Percentiles rank a stretch among this genome's conserved stretches.
Evolutionary conservation across 2,797 vertebrate genomes (phyloP).

Genomic region (Sebastes trivittatus): DNA sequence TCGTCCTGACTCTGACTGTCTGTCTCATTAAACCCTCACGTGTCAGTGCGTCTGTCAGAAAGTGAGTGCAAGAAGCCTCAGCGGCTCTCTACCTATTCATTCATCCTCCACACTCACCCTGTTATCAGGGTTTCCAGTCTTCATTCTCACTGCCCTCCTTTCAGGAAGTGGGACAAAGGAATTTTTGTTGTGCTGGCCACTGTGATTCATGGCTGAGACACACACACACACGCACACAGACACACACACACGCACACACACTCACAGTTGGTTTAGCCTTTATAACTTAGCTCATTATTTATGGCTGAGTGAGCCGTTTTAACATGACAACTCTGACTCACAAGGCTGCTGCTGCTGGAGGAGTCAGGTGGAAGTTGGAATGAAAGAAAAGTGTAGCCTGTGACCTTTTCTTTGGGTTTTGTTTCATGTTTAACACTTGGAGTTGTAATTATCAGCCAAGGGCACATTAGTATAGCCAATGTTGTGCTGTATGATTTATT

Average conservation of each 20-base stretch:
- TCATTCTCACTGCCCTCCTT: constrained; percentile 45
- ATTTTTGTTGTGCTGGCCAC: constrained; percentile 48
- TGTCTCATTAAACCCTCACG: constrained; percentile 17
- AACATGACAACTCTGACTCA: constrained; percentile 63
- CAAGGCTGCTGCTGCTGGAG: background rate
- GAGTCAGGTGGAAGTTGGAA: constrained; percentile 55
- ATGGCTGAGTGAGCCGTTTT: constrained; percentile 61
- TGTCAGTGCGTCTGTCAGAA: constrained; percentile 8
- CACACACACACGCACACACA: constrained; percentile 33
- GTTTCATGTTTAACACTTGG: background rate
- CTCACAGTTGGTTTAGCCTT: constrained; percentile 48
- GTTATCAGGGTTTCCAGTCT: constrained; percentile 57
- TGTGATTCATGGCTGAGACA: constrained; percentile 71
- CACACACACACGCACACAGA: constrained; percentile 15
- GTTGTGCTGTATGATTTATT: background rate
- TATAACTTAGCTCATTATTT: constrained; percentile 60
- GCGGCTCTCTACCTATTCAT: constrained; percentile 1
- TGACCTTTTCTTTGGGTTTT: background rate
- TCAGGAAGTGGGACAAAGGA: constrained; percentile 76
- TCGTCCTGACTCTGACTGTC: background rate
- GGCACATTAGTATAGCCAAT: background rate
- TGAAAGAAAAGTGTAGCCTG: background rate
- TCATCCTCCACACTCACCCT: constrained; percentile 22
- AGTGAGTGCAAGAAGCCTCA: background rate
- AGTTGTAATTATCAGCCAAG: background rate